phyloP scores from a whole-genome alignment of 2,888 invertebrate species.

The Drosophila mulleri region DNA sequence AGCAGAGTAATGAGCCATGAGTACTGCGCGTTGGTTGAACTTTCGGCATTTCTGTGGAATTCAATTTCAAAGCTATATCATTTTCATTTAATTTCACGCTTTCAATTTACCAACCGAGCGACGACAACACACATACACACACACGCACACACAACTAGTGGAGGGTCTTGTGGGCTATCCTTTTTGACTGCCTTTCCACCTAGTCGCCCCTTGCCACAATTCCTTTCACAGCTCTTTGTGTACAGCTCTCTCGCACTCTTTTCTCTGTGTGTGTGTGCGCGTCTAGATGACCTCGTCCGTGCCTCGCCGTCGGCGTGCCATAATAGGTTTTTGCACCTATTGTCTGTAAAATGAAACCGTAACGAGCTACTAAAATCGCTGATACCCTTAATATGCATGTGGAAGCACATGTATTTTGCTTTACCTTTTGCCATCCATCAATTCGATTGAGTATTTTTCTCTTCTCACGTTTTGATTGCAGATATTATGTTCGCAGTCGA shows the following conservation, averaged over 20 bases:
- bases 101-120: constrained; percentile 70
- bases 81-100: constrained; percentile 79
- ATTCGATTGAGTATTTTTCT: neutral
- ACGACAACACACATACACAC: constrained; percentile 24
- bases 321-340: constrained; percentile 65
- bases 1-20: no score
- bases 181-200: constrained; percentile 35
- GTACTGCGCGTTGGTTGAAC: constrained; percentile 43
- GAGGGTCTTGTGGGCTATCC: constrained; percentile 44
- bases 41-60: constrained; percentile 78
- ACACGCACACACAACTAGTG: constrained; percentile 16
- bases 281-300: constrained; percentile 36
- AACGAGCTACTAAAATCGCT: constrained; percentile 8
- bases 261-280: neutral
- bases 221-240: constrained; percentile 10
- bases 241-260: neutral
- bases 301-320: constrained; percentile 51
- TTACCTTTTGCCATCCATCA: neutral
- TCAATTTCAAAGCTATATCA: constrained; percentile 79
- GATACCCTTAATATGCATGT: constrained; percentile 7
- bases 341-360: constrained; percentile 67
- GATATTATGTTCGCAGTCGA: neutral
- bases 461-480: neutral
- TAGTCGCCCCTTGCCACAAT: constrained; percentile 9
- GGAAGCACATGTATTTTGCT: constrained; percentile 2